These are phyloP conservation scores for Salvator merianae DNA, from an alignment of 2,113 vertebrate species.

Conservation along the genomic window DNA sequence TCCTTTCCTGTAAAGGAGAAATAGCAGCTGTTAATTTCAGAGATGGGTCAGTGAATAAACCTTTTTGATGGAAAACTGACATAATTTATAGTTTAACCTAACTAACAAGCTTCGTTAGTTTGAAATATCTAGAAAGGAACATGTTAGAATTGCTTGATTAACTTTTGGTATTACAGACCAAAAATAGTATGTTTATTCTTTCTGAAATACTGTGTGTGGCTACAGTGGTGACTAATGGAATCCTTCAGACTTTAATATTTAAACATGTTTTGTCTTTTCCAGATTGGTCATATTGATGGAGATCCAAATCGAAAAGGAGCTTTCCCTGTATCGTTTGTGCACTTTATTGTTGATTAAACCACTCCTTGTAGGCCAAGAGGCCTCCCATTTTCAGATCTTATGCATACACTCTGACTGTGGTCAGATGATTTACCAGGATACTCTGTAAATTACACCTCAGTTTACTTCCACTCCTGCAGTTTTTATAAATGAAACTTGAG, in stretches of 20 bases:
- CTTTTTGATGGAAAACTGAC: background rate
- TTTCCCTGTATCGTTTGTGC: slow-evolving; percentile 94
- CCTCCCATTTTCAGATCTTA: slow-evolving; percentile 55
- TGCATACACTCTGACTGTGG: slow-evolving; percentile 38
- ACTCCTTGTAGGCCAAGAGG: slow-evolving; percentile 60
- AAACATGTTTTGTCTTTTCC: slow-evolving; percentile 57
- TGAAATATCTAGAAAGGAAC: background rate
- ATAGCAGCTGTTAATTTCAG: background rate
- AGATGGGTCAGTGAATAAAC: too few relatives aligned
- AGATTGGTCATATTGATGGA: slow-evolving; percentile 93
- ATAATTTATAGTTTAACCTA: background rate
- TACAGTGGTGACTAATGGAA: background rate
- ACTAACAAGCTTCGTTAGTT: background rate
- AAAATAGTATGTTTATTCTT: background rate
- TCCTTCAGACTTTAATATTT: background rate
- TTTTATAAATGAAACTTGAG: slow-evolving; percentile 52
- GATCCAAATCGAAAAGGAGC: slow-evolving; percentile 86
- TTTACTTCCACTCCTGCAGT: slow-evolving; percentile 34
- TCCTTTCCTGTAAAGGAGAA: background rate
- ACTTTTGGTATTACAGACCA: background rate
- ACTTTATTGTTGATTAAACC: slow-evolving; percentile 91
- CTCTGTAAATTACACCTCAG: slow-evolving; percentile 50
- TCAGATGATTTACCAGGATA: slow-evolving; percentile 48
- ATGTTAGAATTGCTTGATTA: background rate
- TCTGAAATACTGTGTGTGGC: too few relatives aligned